These are phyloP conservation scores for Nothobranchius kuhntae DNA, from an alignment of 2,113 vertebrate species.

Conservation along the genomic window DNA sequence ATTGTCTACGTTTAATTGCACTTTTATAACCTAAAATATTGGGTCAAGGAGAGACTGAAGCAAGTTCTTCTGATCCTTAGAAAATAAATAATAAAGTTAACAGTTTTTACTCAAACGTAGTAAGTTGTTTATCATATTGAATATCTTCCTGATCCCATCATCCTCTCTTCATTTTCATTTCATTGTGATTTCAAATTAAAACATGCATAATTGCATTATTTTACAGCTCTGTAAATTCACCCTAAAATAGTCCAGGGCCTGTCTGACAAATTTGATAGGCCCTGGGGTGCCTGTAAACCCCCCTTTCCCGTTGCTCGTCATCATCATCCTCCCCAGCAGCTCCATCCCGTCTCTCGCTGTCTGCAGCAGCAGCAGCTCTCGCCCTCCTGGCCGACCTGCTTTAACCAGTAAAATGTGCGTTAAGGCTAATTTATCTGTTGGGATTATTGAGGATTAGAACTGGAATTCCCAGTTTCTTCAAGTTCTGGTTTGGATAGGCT, in stretches of 20 bases:
- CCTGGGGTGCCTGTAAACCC: conserved; percentile 38
- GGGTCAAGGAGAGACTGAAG: no score
- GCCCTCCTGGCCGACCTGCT: conserved; percentile 39
- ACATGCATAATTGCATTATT: not conserved
- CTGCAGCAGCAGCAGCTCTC: conserved; percentile 26
- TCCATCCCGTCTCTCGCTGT: conserved; percentile 31
- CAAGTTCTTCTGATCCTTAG: no score
- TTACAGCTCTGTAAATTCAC: not conserved
- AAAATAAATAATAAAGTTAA: no score
- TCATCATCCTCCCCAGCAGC: conserved; percentile 17
- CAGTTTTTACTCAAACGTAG: no score
- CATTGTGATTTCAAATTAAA: not conserved
- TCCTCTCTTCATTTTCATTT: not conserved
- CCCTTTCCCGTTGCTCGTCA: conserved; percentile 34
- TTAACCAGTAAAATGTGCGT: conserved; percentile 40
- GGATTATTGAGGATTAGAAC: no score
- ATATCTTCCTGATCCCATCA: no score
- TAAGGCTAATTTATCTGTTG: not conserved
- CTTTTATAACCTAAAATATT: no score
- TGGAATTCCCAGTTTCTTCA: no score
- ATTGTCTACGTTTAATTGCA: no score
- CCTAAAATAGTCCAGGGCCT: conserved; percentile 28
- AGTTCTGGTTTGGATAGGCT: no score
- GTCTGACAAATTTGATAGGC: conserved; percentile 62
- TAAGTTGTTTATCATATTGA: no score